Conservation (phyloP, 2,888 invertebrate species). For the Chrysolina oricalcia region DNA sequence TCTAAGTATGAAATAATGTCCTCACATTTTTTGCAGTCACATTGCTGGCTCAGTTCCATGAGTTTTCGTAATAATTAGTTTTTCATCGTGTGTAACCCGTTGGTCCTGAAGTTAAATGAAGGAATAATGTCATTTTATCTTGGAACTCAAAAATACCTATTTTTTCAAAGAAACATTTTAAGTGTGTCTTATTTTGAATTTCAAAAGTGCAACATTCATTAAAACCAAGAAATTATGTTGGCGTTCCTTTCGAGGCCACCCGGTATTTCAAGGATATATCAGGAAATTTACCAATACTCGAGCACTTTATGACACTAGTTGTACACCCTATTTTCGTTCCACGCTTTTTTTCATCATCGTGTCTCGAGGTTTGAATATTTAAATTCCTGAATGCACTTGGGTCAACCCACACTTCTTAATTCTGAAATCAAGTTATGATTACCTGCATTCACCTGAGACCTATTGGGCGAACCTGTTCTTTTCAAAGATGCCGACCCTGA, state of each 20-base stretch:
- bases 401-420: neutral
- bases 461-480: conserved; percentile 8
- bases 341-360: neutral
- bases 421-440: neutral
- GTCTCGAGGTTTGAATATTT: conserved; percentile 7
- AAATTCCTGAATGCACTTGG: conserved; percentile 7
- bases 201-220: neutral
- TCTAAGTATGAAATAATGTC: no score
- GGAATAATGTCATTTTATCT: no score
- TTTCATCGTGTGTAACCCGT: no score
- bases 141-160: neutral
- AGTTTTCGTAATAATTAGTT: no score
- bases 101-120: no score
- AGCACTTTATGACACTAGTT: neutral
- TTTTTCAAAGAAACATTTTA: neutral
- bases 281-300: neutral
- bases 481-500: conserved; percentile 2
- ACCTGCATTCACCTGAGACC: neutral
- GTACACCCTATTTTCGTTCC: neutral
- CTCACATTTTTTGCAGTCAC: no score
- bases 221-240: neutral
- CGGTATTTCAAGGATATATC: neutral
- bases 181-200: neutral
- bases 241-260: neutral
- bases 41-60: no score